phyloP scores from a whole-genome alignment of 2,888 invertebrate genomes.

The Drosophila diplacantha region DNA sequence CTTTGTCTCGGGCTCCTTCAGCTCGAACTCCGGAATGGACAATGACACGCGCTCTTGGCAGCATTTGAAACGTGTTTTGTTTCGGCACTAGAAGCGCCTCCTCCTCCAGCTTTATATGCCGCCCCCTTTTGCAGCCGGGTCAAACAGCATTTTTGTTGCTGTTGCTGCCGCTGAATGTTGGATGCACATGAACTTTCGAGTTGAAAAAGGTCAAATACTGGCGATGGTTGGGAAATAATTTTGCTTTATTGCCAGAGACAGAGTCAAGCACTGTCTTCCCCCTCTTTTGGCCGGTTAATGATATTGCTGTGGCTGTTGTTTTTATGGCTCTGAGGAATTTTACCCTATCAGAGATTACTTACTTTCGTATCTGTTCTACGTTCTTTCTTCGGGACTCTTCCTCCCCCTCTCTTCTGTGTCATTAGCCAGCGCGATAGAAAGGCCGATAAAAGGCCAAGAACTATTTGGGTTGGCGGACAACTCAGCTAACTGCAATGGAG shows the following conservation, averaged over 20 bases:
- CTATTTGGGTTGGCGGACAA: conserved; percentile 19
- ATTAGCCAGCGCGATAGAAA: conserved; percentile 51
- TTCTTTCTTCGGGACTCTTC: background rate
- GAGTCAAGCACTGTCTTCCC: conserved; percentile 26
- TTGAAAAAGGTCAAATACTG: conserved; percentile 65
- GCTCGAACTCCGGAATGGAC: conserved; percentile 44
- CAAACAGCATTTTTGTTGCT: conserved; percentile 58
- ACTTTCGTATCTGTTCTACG: conserved; percentile 17
- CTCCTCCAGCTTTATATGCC: conserved; percentile 9
- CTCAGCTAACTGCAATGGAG: conserved; percentile 25
- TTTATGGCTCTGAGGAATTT: conserved; percentile 46
- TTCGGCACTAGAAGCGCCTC: conserved; percentile 44
- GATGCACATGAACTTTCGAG: conserved; percentile 67
- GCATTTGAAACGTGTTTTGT: conserved; percentile 60
- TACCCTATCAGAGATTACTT: conserved; percentile 38
- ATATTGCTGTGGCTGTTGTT: conserved; percentile 30
- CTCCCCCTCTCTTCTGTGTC: conserved; percentile 40
- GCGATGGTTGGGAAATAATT: conserved; percentile 56
- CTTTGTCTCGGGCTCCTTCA: conserved; percentile 62
- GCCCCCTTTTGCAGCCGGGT: conserved; percentile 13
- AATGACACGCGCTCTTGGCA: conserved; percentile 64
- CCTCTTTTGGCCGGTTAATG: conserved; percentile 24
- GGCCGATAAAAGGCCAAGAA: conserved; percentile 45
- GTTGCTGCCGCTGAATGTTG: conserved; percentile 12
- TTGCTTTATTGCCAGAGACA: conserved; percentile 47